phyloP scores from a whole-genome alignment of 92 coral and sea anemone species.

The Paragorgia papillata region DNA sequence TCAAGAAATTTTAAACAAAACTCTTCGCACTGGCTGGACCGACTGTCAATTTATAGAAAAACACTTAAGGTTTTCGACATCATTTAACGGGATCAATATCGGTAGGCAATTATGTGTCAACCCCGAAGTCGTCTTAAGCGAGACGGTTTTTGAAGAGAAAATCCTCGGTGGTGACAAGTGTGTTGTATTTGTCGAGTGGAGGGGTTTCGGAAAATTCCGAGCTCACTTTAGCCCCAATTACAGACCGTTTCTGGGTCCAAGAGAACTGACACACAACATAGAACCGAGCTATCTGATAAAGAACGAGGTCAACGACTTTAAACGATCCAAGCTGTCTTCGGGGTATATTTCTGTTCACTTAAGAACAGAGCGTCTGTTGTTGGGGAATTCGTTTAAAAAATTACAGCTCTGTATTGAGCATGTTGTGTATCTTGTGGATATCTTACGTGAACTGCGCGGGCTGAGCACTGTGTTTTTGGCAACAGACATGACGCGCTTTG shows the following conservation, averaged over 20 bases:
- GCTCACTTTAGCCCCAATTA: constrained; percentile 4
- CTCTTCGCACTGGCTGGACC: constrained; percentile 26
- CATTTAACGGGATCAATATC: constrained; percentile 4
- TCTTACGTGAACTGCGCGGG: constrained; percentile 53
- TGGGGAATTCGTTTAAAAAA: constrained; percentile 73
- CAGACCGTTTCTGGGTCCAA: constrained; percentile 55
- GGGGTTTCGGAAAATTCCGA: constrained; percentile 25
- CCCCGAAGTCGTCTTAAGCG: constrained; percentile 19
- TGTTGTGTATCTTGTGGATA: constrained; percentile 58
- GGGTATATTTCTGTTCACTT: constrained; percentile 79
- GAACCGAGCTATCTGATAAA: constrained; percentile 64
- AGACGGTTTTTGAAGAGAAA: background rate
- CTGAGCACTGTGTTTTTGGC: constrained; percentile 71
- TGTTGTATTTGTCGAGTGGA: constrained; percentile 37
- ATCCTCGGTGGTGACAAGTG: constrained; percentile 32
- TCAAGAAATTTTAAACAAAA: constrained; percentile 14
- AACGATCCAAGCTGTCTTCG: constrained; percentile 34
- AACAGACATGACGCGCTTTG: constrained; percentile 83
- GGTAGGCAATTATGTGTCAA: constrained; percentile 38
- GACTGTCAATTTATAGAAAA: constrained; percentile 26
- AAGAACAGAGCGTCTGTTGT: constrained; percentile 86
- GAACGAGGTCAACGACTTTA: constrained; percentile 45
- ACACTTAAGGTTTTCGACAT: constrained; percentile 15
- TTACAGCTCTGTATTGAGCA: constrained; percentile 65
- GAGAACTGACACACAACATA: constrained; percentile 67